phyloP scores from a whole-genome alignment of 64 coral and sea anemone species.

The Platygyra sinensis region DNA sequence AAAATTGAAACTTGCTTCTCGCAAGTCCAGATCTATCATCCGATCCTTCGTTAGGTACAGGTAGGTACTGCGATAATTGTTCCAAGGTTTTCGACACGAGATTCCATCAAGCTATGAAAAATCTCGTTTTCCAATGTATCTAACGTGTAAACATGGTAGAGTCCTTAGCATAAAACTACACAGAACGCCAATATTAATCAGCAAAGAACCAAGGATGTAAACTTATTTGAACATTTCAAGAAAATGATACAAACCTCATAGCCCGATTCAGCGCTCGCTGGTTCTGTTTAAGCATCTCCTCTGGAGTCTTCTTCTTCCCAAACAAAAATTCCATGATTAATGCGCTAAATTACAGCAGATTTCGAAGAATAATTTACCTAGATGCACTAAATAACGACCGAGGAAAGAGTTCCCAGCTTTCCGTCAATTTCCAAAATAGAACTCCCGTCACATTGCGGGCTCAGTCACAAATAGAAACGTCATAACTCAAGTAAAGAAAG shows the following conservation, averaged over 20 bases:
- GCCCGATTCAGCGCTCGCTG: constrained; percentile 89
- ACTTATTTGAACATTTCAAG: background rate
- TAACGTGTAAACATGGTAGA: too few species aligned
- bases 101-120: too few species aligned
- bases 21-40: too few species aligned
- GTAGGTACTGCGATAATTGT: too few species aligned
- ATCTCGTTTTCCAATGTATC: too few species aligned
- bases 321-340: constrained; percentile 74
- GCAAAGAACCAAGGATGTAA: too few species aligned
- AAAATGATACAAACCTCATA: constrained; percentile 72
- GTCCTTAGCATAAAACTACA: too few species aligned
- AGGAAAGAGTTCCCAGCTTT: background rate
- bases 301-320: constrained; percentile 93
- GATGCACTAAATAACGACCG: background rate
- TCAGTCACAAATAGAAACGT: background rate
- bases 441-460: background rate
- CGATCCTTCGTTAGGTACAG: too few species aligned
- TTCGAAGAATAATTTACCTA: background rate
- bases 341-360: background rate
- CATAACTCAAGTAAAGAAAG: background rate
- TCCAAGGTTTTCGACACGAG: too few species aligned
- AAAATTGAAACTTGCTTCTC: too few species aligned
- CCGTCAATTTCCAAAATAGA: background rate
- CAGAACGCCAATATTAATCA: too few species aligned
- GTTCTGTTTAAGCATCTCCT: constrained; percentile 95